Evolutionary conservation across 2,113 vertebrate genomes (phyloP), one percentile per base, ranked within the genome.

Genomic region (Saguinus imperator): DNA sequence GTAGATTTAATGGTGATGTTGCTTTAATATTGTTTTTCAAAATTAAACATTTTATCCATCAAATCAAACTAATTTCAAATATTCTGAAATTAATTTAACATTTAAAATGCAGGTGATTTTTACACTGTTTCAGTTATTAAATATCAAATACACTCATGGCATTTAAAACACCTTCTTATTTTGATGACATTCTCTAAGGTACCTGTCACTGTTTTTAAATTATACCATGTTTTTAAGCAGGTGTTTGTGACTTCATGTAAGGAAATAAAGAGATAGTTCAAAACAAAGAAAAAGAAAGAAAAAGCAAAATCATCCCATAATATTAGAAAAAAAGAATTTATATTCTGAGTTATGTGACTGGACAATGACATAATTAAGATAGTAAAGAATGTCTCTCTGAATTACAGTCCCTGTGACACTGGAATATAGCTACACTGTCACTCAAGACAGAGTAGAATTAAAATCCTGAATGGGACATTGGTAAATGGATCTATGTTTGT

Each of bases 151-250:
- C 2, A 43, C 45, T 81, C 86, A 35, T n/a, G 20, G 17, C 75
- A 57, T 55, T 84, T 87, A 50, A 91, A 89, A 37, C 25, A 55
- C 32, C n/a, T 61, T 57, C 64, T 73, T 88, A 43, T 73, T 94
- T 82, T 92, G 40, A 84, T 73, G 92, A 52, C 4, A 55, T 82
- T 91, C 52, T 95, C 29, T 93, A 55, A 64, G 40, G 70, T 61
- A 7, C 5, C 79, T 91, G 95, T 95, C 76, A 52, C 84, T 80
- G 14, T 76, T 86, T 96, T 97, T 57, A 85, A 80, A 48, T 35
- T 80, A 45, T 72, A 45, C 73, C 37, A 68, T 70, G 21, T 68
- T 21, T 61, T 32, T 76, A 58, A 81, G 85, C 57, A 87, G 57
- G 35, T 58, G 18, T 40, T 95, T 96, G 72, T 75, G 66, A 75